phyloP scores from a whole-genome alignment of 2,888 invertebrate species.

The Cataglyphis cursor region DNA sequence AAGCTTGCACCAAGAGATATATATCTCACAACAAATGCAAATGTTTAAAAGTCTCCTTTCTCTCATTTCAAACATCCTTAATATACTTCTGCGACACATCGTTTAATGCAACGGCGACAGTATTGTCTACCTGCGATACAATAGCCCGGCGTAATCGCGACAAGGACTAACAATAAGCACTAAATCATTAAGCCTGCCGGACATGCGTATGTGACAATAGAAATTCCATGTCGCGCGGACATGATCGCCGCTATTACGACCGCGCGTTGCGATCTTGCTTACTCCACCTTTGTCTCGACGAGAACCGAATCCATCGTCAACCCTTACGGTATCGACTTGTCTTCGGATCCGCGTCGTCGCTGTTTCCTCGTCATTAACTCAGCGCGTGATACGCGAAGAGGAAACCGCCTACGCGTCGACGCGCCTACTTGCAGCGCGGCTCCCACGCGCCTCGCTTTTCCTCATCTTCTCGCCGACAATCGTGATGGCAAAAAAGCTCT shows the following conservation, averaged over 20 bases:
- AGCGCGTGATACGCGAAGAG: slow-evolving; percentile 44
- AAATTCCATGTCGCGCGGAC: slow-evolving; percentile 66
- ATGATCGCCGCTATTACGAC: slow-evolving; percentile 68
- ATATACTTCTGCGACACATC: slow-evolving; percentile 54
- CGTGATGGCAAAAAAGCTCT: slow-evolving; percentile 51
- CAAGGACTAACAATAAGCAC: slow-evolving; percentile 74
- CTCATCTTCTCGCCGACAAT: slow-evolving; percentile 58
- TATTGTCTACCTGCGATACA: slow-evolving; percentile 52
- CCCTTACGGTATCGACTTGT: slow-evolving; percentile 59
- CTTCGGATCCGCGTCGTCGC: slow-evolving; percentile 18
- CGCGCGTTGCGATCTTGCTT: slow-evolving; percentile 64
- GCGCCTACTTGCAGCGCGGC: slow-evolving; percentile 57
- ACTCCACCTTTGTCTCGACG: slow-evolving; percentile 60
- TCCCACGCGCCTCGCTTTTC: slow-evolving; percentile 64
- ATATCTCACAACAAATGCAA: neutral
- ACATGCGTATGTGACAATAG: slow-evolving; percentile 70
- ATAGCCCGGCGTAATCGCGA: slow-evolving; percentile 66
- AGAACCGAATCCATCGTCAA: slow-evolving; percentile 44
- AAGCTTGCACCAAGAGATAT: neutral
- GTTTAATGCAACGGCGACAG: slow-evolving; percentile 36
- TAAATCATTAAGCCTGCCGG: slow-evolving; percentile 76
- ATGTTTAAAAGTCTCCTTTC: neutral
- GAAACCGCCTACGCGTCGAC: slow-evolving; percentile 31
- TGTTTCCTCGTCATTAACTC: slow-evolving; percentile 72
- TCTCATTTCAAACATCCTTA: slow-evolving; percentile 7